Conservation (phyloP, 2,797 vertebrate genomes). For the Coluber constrictor region DNA sequence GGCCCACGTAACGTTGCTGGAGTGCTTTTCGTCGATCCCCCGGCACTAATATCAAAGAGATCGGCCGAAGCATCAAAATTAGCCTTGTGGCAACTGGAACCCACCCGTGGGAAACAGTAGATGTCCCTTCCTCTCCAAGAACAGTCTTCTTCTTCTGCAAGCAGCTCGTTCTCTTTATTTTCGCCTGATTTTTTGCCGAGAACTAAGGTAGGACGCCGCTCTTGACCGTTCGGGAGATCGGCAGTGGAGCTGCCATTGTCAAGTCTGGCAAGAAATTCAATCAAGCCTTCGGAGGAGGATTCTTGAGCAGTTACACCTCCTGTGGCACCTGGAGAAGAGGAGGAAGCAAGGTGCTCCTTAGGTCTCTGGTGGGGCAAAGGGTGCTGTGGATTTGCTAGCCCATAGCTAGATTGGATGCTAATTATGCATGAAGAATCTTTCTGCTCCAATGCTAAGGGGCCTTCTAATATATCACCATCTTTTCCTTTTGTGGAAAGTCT, state of each 20-base stretch:
- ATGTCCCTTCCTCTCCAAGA: background rate
- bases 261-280: constrained; percentile 67
- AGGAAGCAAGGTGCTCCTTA: background rate
- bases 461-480: constrained; percentile 24
- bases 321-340: background rate
- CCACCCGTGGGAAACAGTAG: constrained; percentile 29
- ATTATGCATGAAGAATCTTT: constrained; percentile 22
- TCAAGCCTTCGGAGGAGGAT: constrained; percentile 73
- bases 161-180: constrained; percentile 29
- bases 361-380: constrained; percentile 22
- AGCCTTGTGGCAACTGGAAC: constrained; percentile 24
- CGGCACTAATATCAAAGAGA: constrained; percentile 69
- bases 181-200: constrained; percentile 2
- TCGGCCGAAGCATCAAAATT: constrained; percentile 74
- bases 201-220: constrained; percentile 32
- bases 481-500: constrained; percentile 25
- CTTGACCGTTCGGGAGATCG: constrained; percentile 24
- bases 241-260: constrained; percentile 44
- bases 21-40: constrained; percentile 30
- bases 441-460: constrained; percentile 28
- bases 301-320: constrained; percentile 29
- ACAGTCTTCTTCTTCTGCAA: constrained; percentile 42
- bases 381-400: constrained; percentile 9
- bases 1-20: constrained; percentile 44
- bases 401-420: constrained; percentile 22